Conservation (phyloP, 2,888 invertebrate species). For the Apamea sordens region DNA sequence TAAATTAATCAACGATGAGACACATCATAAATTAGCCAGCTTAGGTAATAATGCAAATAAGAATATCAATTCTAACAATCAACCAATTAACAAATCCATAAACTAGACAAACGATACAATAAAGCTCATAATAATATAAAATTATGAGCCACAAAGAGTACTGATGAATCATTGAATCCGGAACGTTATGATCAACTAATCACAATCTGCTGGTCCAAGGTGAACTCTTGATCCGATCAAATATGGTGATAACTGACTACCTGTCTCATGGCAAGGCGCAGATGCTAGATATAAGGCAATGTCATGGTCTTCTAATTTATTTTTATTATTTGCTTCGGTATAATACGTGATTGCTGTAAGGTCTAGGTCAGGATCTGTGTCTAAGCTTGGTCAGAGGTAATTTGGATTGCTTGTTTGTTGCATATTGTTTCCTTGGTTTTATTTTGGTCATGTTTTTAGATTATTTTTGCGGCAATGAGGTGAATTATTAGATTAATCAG, state of each 20-base stretch:
- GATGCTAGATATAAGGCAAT: slow-evolving; percentile 66
- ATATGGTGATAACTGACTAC: slow-evolving; percentile 69
- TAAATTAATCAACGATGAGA: background rate
- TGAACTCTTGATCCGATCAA: slow-evolving; percentile 65
- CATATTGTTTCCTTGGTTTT: slow-evolving; percentile 32
- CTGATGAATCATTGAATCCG: slow-evolving; percentile 65
- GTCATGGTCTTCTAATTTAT: slow-evolving; percentile 66
- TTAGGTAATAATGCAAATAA: slow-evolving; percentile 23
- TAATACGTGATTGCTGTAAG: slow-evolving; percentile 42
- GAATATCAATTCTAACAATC: slow-evolving; percentile 41
- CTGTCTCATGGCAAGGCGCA: slow-evolving; percentile 67
- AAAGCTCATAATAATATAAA: slow-evolving; percentile 43
- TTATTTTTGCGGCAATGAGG: slow-evolving; percentile 24
- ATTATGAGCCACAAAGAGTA: slow-evolving; percentile 21
- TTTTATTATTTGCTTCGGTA: slow-evolving; percentile 46
- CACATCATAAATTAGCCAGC: background rate
- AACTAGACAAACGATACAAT: slow-evolving; percentile 36
- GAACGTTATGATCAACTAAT: slow-evolving; percentile 68
- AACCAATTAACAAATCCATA: slow-evolving; percentile 36
- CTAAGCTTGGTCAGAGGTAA: slow-evolving; percentile 37
- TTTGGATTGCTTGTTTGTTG: slow-evolving; percentile 40
- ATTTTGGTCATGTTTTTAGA: slow-evolving; percentile 32
- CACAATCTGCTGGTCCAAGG: slow-evolving; percentile 62
- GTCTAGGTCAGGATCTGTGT: slow-evolving; percentile 44
- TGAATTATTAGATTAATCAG: slow-evolving; percentile 11